Evolutionary conservation across 2,888 invertebrate species (phyloP).

Genomic region (Himalopsyche anomala): DNA sequence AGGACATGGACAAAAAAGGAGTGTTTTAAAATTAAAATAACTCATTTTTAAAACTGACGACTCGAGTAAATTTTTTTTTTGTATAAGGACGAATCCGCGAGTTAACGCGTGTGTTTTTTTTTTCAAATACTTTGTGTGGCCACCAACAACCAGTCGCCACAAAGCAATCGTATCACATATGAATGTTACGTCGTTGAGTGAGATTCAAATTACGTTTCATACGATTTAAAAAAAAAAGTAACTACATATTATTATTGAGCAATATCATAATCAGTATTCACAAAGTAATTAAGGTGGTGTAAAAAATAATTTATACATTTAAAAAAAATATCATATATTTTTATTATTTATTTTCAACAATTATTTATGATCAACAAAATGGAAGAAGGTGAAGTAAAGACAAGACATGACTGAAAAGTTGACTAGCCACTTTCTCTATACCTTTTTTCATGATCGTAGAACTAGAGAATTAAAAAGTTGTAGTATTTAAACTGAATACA

Average conservation of each 20-base stretch:
- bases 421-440: too few species aligned
- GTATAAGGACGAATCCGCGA: neutral
- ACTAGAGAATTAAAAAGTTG: too few species aligned
- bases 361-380: too few species aligned
- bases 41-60: neutral
- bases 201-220: neutral
- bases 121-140: neutral
- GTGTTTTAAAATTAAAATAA: neutral
- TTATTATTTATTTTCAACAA: too few species aligned
- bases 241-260: neutral
- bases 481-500: too few species aligned
- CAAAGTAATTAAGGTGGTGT: neutral
- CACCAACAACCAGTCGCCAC: conserved; percentile 12
- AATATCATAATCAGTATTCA: neutral
- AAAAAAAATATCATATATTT: too few species aligned
- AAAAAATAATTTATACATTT: too few species aligned
- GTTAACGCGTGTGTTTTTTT: neutral
- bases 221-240: neutral
- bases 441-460: too few species aligned
- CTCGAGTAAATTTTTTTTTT: neutral
- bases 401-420: too few species aligned
- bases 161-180: conserved; percentile 8
- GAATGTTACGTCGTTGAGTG: neutral
- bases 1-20: too few species aligned
- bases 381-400: too few species aligned